Evolutionary conservation across 1,140 invertebrate genomes (phyloP).

Genomic region (Probaryconus sp.): DNA sequence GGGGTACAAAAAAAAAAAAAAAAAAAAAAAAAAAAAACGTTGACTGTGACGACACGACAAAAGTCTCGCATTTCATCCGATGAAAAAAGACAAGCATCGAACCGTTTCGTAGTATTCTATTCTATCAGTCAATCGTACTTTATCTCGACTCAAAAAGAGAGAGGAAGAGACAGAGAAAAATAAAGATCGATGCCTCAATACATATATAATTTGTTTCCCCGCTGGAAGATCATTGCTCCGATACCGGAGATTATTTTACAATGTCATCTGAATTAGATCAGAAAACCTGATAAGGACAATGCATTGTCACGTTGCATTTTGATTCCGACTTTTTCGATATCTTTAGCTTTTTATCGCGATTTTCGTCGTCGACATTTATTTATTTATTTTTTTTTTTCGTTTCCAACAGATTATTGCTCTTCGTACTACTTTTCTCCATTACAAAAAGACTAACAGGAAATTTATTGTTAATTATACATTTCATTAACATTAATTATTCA

Average conservation of each 20-base stretch:
- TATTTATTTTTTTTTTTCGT: too few relatives aligned
- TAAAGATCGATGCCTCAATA: slow-evolving; percentile 56
- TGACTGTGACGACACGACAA: slow-evolving; percentile 17
- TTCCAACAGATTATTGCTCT: too few relatives aligned
- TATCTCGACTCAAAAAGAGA: slow-evolving; percentile 31
- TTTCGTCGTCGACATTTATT: slow-evolving; percentile 6
- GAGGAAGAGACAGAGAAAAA: slow-evolving; percentile 7
- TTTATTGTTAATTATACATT: too few relatives aligned
- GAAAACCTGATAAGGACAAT: slow-evolving; percentile 15
- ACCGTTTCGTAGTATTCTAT: slow-evolving; percentile 55
- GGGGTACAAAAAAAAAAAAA: too few relatives aligned
- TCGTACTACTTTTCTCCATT: too few relatives aligned
- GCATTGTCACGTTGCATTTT: slow-evolving; percentile 24
- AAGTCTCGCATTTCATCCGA: slow-evolving; percentile 47
- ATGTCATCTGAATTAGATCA: slow-evolving; percentile 66
- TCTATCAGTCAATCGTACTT: slow-evolving; percentile 56
- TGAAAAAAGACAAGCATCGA: slow-evolving; percentile 43
- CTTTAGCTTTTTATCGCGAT: not conserved
- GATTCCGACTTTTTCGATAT: too few relatives aligned
- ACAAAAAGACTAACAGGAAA: too few relatives aligned
- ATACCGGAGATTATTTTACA: slow-evolving; percentile 52
- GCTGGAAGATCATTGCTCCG: slow-evolving; percentile 20
- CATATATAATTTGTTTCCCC: slow-evolving; percentile 55
- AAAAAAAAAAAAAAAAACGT: slow-evolving; percentile 18
- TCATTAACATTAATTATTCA: too few relatives aligned